Evolutionary conservation across 30 jellyfish, hydroid and myxozoan species (phyloP), one percentile per base, ranked within the genome.

Genomic region (Aurelia sp.): DNA sequence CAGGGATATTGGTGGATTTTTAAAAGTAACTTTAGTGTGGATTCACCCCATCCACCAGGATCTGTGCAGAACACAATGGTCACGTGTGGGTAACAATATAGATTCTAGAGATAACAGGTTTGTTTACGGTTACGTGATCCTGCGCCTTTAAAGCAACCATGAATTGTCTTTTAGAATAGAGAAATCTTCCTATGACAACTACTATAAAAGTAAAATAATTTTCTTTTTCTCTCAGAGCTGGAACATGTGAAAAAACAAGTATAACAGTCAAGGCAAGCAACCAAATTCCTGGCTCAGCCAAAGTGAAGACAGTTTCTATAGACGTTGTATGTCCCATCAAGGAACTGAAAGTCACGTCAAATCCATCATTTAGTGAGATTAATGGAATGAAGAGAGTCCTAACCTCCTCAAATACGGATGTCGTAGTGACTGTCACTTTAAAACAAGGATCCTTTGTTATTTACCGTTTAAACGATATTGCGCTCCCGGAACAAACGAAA

Each of bases 251-350:
- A 33, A 52, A 27, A 17, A 33, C 76, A 30, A 24, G n/a, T 11
- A 81, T 51, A 12, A 61, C 13, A 59, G 81, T 84, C 24, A 84
- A 63, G 20, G 93, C 93, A n/a, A 17, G 47, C 15, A 84, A 84
- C 66, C 38, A 27, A 63, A 51, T 84, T 52, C 75, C 77, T 21
- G 76, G 31, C 0, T 47, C 88, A 18, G 69, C 69, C 24, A 44
- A 64, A 21, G 47, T 70, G 19, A 64, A 84, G 21, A 65, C 65
- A 38, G 67, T 73, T 5, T 66, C 74, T 2, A 68, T 84, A 40
- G 87, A 48, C 38, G 16, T 84, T 19, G 13, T 84, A 40, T 84
- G 93, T 62, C 93, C 93, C 21, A 84, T 84, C 22, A 31, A 22
- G 6, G 68, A 63, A 4, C 66, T 84, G 3, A 33, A 61, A 73